phyloP scores from a whole-genome alignment of 2,888 invertebrate genomes.

The Scaptomyza cyrtandrae region DNA sequence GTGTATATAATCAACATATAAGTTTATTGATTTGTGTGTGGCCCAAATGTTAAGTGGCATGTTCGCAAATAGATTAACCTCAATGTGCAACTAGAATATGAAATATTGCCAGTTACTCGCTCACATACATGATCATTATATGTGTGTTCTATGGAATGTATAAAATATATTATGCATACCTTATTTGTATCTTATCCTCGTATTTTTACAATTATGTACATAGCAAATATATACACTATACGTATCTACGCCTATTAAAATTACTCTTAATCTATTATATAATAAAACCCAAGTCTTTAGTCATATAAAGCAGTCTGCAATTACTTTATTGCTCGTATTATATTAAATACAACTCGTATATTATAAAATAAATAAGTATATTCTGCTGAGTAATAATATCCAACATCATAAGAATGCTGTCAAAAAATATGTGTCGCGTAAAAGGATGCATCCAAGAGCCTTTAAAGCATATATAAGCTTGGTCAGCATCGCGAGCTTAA shows the following conservation, averaged over 20 bases:
- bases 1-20: slow-evolving; percentile 8
- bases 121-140: slow-evolving; percentile 42
- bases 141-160: slow-evolving; percentile 51
- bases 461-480: too few relatives aligned
- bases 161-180: slow-evolving; percentile 42
- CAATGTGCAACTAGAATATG: slow-evolving; percentile 69
- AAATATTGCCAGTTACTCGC: slow-evolving; percentile 55
- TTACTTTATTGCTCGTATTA: neutral
- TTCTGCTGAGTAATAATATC: too few relatives aligned
- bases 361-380: too few relatives aligned
- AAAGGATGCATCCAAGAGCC: too few relatives aligned
- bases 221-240: slow-evolving; percentile 44
- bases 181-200: slow-evolving; percentile 23
- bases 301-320: slow-evolving; percentile 29
- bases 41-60: slow-evolving; percentile 68
- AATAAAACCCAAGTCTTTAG: slow-evolving; percentile 74
- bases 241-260: slow-evolving; percentile 54
- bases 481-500: too few relatives aligned
- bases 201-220: slow-evolving; percentile 32
- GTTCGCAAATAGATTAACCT: slow-evolving; percentile 72
- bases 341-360: neutral
- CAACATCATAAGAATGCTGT: too few relatives aligned
- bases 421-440: too few relatives aligned
- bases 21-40: slow-evolving; percentile 33
- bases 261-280: slow-evolving; percentile 73